Conservation (phyloP, 23 tunicate genomes). For the Clavelina lepadiformis region DNA sequence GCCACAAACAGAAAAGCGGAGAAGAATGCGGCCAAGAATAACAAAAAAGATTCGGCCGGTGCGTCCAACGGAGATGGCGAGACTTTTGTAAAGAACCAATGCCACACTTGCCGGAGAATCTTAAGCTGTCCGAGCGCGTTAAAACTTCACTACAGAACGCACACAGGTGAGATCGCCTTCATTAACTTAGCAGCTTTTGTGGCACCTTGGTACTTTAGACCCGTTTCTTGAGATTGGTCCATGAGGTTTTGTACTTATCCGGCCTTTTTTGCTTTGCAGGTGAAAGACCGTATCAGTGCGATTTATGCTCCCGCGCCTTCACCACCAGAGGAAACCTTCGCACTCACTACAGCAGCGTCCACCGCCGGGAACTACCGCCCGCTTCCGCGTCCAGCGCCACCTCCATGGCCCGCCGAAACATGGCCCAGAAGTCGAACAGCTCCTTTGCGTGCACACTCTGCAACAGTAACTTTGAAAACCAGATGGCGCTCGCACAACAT, state of each 20-base stretch:
- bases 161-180: conserved; percentile 50
- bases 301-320: conserved; percentile 53
- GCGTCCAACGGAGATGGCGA: too few relatives aligned
- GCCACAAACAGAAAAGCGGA: too few relatives aligned
- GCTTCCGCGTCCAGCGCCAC: conserved; percentile 19
- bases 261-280: conserved; percentile 17
- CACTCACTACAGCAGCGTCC: conserved; percentile 66
- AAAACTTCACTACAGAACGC: conserved; percentile 57
- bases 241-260: neutral
- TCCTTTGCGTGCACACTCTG: conserved; percentile 13
- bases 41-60: too few relatives aligned
- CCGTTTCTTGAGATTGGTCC: neutral
- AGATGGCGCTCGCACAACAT: conserved; percentile 34
- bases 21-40: too few relatives aligned
- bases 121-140: conserved; percentile 53
- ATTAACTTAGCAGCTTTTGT: neutral
- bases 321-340: conserved; percentile 66
- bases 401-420: conserved; percentile 6
- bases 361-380: conserved; percentile 54
- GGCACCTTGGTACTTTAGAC: neutral
- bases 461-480: conserved; percentile 10
- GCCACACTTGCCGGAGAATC: conserved; percentile 41
- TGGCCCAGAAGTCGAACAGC: neutral
- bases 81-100: conserved; percentile 38
- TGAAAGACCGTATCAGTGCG: conserved; percentile 57